Conservation (phyloP, 2,888 invertebrate species). For the Plebejus melissa region DNA sequence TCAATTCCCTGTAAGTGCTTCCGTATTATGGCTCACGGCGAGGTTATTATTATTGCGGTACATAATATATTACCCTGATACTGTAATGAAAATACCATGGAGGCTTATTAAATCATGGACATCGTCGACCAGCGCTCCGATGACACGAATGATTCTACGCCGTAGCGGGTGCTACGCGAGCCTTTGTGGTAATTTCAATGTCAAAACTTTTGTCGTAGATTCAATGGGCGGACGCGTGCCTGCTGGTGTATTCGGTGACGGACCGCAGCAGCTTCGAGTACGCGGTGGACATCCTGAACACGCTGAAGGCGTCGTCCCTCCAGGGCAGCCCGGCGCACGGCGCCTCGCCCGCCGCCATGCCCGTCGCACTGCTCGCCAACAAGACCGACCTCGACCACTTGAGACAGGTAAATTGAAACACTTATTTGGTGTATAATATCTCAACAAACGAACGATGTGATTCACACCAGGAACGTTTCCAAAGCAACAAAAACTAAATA, state of each 20-base stretch:
- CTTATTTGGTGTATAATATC: neutral
- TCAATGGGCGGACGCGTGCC: conserved; percentile 88
- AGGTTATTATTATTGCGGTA: conserved; percentile 15
- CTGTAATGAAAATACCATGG: neutral
- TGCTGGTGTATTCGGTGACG: conserved; percentile 88
- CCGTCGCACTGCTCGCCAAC: conserved; percentile 85
- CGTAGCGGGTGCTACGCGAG: neutral
- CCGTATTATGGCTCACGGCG: conserved; percentile 20
- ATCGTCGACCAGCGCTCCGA: neutral
- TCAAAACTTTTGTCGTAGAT: conserved; percentile 67
- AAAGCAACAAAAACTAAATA: conserved; percentile 6
- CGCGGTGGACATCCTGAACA: conserved; percentile 81
- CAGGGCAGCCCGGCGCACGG: conserved; percentile 80
- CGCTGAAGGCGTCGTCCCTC: conserved; percentile 77
- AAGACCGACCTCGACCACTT: conserved; percentile 89
- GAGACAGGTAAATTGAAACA: conserved; percentile 80
- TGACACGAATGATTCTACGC: neutral
- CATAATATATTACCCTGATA: neutral
- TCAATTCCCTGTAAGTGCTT: conserved; percentile 27
- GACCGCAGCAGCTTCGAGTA: conserved; percentile 85
- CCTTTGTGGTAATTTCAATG: neutral
- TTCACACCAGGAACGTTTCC: neutral
- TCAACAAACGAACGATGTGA: neutral
- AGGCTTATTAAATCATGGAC: neutral
- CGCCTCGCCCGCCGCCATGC: conserved; percentile 74